These are phyloP conservation scores for Melieria crassipennis DNA, from an alignment of 2,888 invertebrate species.

Conservation along the genomic window DNA sequence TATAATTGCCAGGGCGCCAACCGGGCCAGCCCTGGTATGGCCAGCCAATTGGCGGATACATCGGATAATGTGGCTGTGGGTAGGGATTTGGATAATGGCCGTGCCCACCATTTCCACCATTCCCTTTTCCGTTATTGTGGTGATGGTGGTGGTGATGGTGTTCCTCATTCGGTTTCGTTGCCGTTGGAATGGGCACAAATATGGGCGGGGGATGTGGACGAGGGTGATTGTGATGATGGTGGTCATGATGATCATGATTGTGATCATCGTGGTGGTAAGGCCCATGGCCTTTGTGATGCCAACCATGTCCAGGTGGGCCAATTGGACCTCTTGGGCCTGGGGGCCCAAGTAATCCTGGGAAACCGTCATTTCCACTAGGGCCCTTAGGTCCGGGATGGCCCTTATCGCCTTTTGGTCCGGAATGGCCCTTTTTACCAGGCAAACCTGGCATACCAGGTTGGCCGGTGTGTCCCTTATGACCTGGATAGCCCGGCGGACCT, in stretches of 20 bases:
- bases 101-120: too few species aligned
- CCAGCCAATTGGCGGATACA: not conserved
- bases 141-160: not conserved
- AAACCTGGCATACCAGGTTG: conserved; percentile 21
- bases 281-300: not conserved
- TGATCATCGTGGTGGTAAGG: not conserved
- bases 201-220: not conserved
- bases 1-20: not conserved
- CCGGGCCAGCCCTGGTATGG: not conserved
- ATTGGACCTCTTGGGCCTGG: conserved; percentile 18
- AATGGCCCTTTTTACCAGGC: conserved; percentile 25
- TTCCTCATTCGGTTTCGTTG: too few species aligned
- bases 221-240: not conserved
- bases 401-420: conserved; percentile 18
- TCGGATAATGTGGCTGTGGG: not conserved
- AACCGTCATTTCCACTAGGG: conserved; percentile 7
- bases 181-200: too few species aligned
- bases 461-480: conserved; percentile 15
- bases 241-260: not conserved
- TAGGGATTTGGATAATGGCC: too few species aligned
- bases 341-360: conserved; percentile 14
- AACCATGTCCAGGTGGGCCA: conserved; percentile 16
- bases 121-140: not conserved
- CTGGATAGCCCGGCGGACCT: conserved; percentile 25
- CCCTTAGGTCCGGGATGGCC: conserved; percentile 19